Conservation (phyloP, 2,797 vertebrate genomes). For the Sebastes diploproa region DNA sequence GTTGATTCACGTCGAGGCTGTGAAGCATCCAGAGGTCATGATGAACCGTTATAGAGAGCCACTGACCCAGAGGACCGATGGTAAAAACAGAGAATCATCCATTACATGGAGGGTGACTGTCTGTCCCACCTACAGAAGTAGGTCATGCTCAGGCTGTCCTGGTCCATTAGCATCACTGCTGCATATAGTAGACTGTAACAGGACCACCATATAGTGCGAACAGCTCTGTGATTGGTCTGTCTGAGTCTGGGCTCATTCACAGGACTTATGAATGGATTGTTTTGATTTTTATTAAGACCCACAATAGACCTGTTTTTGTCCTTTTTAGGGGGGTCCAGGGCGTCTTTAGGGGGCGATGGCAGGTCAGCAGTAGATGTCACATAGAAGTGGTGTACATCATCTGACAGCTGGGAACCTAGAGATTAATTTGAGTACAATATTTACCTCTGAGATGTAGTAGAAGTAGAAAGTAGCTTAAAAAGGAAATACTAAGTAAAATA, state of each 20-base stretch:
- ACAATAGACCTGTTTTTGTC: no score
- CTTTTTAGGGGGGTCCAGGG: no score
- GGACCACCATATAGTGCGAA: not conserved
- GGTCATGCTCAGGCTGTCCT: slow-evolving; percentile 70
- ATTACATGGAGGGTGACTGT: slow-evolving; percentile 7
- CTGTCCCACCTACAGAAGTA: slow-evolving; percentile 57
- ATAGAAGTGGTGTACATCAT: no score
- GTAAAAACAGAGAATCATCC: slow-evolving; percentile 29
- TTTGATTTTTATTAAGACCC: not conserved
- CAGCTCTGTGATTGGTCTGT: slow-evolving; percentile 27
- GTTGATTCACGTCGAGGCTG: not conserved
- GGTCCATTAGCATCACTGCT: slow-evolving; percentile 60
- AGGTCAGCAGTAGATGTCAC: no score
- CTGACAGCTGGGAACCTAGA: no score
- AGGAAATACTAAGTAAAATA: no score
- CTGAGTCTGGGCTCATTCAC: not conserved
- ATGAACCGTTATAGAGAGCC: not conserved
- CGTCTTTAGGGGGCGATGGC: no score
- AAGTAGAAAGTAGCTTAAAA: no score
- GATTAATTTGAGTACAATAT: no score
- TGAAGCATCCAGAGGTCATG: not conserved
- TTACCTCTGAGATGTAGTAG: no score
- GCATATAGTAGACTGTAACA: slow-evolving; percentile 6
- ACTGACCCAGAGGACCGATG: slow-evolving; percentile 36
- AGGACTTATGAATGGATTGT: not conserved